Percentiles rank a stretch among this genome's conserved stretches.
These are phyloP conservation scores for Hippotragus niger DNA, from an alignment of 2,113 vertebrate genomes.

Conservation along the genomic window DNA sequence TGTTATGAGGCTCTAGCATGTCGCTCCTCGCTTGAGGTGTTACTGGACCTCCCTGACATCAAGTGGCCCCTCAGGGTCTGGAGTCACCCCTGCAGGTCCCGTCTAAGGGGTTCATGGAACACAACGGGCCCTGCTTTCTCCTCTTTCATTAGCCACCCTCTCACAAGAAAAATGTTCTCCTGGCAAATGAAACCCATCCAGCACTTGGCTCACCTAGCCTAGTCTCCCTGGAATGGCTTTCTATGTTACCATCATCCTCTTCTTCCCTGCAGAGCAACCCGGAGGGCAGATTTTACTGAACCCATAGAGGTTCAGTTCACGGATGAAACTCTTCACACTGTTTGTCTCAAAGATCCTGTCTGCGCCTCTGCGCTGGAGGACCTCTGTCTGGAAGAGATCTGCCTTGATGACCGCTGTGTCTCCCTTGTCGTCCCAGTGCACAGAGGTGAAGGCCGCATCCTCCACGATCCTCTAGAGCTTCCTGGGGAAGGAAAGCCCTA, in stretches of 20 bases:
- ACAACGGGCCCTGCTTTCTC: not conserved
- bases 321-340: constrained; percentile 27
- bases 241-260: not conserved
- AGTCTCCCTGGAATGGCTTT: not conserved
- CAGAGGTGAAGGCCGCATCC: not conserved
- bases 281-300: not conserved
- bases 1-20: not conserved
- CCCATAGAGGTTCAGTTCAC: not conserved
- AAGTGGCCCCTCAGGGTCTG: not conserved
- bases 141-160: not conserved
- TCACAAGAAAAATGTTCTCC: not conserved
- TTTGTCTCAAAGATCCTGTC: constrained; percentile 12
- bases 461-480: constrained; percentile 32
- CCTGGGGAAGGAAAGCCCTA: not conserved
- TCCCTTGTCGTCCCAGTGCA: not conserved
- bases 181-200: not conserved
- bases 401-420: not conserved
- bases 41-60: not conserved
- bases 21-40: not conserved
- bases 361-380: not conserved
- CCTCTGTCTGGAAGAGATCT: not conserved
- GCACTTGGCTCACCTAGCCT: accelerated
- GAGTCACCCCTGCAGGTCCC: not conserved
- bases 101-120: not conserved
- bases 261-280: accelerated